A percentile compares a stretch with the other conserved stretches of the same genome.
Conservation (phyloP, 1,140 invertebrate genomes). For the Listronotus oregonensis region DNA sequence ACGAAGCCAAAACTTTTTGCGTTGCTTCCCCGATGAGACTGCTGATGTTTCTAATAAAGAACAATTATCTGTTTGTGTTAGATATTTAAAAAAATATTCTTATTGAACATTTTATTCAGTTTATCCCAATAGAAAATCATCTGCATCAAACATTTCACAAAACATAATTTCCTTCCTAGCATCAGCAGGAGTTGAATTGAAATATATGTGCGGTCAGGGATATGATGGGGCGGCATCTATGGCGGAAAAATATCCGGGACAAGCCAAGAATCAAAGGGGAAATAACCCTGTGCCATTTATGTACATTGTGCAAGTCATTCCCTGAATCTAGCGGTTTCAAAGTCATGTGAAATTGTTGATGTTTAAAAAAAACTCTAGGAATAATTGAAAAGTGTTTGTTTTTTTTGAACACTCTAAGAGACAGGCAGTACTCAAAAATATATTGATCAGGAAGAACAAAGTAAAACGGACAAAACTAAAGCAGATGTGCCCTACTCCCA, state of each 20-base stretch:
- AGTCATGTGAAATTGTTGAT: neutral
- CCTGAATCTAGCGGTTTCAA: too few relatives aligned
- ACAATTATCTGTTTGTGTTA: slow-evolving; percentile 4
- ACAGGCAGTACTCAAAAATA: neutral
- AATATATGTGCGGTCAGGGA: too few relatives aligned
- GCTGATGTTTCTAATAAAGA: slow-evolving; percentile 10
- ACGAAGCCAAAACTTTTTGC: slow-evolving; percentile 4
- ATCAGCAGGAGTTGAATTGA: too few relatives aligned
- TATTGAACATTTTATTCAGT: too few relatives aligned
- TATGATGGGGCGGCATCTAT: too few relatives aligned
- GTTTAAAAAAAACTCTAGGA: neutral
- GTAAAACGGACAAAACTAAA: neutral
- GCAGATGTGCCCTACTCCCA: neutral
- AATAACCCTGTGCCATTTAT: too few relatives aligned
- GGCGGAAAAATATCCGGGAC: too few relatives aligned
- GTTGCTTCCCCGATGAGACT: slow-evolving; percentile 5
- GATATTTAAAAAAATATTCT: neutral
- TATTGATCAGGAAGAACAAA: neutral
- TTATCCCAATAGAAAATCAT: too few relatives aligned
- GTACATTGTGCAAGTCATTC: too few relatives aligned
- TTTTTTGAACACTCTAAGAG: neutral
- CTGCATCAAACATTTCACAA: too few relatives aligned
- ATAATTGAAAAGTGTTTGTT: neutral
- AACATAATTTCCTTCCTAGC: too few relatives aligned
- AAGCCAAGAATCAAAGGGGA: too few relatives aligned